Evolutionary conservation across 53 echinoderm and acorn worm genomes (phyloP).

Genomic region (Zoroaster sp.): DNA sequence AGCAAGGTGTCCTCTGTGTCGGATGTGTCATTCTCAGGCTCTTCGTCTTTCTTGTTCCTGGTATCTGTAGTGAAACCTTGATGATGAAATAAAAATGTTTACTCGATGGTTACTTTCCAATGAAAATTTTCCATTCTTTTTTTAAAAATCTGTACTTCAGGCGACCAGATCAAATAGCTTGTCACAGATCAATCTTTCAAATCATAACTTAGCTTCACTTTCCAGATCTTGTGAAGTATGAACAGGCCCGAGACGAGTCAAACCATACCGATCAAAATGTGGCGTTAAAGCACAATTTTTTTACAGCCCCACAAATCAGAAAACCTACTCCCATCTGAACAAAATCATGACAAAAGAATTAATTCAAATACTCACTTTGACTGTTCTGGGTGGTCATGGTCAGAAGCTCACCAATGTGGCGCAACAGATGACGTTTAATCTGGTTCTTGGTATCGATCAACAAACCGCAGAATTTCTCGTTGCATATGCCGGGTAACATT

Average conservation of each 20-base stretch:
- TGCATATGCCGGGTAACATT: slow-evolving; percentile 91
- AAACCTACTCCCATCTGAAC: no score
- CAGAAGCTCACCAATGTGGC: slow-evolving; percentile 91
- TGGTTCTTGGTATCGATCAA: slow-evolving; percentile 82
- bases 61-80: background rate
- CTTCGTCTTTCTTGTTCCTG: background rate
- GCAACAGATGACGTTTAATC: slow-evolving; percentile 86
- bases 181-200: background rate
- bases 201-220: no score
- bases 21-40: background rate
- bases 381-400: slow-evolving; percentile 80
- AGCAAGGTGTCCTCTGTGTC: slow-evolving; percentile 1
- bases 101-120: background rate
- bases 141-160: background rate
- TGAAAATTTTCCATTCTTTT: background rate
- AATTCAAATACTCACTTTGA: background rate
- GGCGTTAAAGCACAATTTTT: no score
- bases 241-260: no score
- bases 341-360: background rate
- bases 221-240: no score
- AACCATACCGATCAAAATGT: no score
- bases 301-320: no score
- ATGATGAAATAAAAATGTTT: background rate
- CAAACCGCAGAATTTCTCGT: slow-evolving; percentile 88
- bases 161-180: background rate